Evolutionary conservation across 2,888 invertebrate genomes (phyloP).

Genomic region (Campoplex nolae): DNA sequence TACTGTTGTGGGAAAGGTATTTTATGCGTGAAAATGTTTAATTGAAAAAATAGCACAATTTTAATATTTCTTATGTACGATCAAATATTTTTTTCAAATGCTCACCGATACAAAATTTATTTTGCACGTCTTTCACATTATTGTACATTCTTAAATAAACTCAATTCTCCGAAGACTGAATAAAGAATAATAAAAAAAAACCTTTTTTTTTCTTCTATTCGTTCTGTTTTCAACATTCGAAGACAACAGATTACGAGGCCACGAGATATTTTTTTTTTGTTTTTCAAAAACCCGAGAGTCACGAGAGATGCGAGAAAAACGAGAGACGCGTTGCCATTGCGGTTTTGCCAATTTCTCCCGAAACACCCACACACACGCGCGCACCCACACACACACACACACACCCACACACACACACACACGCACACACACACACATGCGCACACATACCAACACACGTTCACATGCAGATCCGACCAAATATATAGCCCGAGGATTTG

Average conservation of each 20-base stretch:
- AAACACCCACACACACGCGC: not conserved
- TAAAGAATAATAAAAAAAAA: not conserved
- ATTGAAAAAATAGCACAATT: not conserved
- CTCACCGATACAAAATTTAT: not conserved
- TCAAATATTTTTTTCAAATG: not conserved
- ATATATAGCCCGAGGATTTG: constrained; percentile 24
- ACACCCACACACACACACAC: not conserved
- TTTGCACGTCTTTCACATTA: not conserved
- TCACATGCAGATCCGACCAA: not conserved
- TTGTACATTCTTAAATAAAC: not conserved
- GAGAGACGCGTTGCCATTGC: constrained; percentile 30
- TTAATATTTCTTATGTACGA: not conserved
- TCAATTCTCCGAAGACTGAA: constrained; percentile 7
- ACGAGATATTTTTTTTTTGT: not conserved
- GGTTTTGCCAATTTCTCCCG: not conserved
- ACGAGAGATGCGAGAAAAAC: constrained; percentile 56
- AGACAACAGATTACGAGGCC: constrained; percentile 37
- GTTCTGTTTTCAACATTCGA: not conserved
- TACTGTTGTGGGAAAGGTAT: not conserved
- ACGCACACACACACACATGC: not conserved
- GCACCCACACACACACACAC: not conserved
- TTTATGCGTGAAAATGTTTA: not conserved
- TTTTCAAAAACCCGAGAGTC: constrained; percentile 21
- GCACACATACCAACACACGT: not conserved
- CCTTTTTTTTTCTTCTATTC: not conserved